Base-by-base conservation (phyloP, 2,888 invertebrate species). In the Phengaris arion region DNA sequence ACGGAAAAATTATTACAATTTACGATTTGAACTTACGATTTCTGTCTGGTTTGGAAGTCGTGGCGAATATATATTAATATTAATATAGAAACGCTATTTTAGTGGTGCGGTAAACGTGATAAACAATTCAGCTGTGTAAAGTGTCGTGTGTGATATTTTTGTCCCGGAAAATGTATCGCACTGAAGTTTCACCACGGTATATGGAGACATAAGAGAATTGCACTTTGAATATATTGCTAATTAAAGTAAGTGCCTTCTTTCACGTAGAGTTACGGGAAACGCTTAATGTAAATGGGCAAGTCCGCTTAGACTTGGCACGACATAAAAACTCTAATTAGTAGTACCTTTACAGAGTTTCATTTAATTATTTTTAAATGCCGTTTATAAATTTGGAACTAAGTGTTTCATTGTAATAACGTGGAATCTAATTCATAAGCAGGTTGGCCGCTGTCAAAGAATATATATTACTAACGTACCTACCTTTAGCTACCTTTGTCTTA, bases 171-270 rank as follows among this genome's bases (percentile, higher is more conserved):
- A 64, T 45, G 64, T 64, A 64, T 64, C 64, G 64, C 35, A 12
- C 9, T 48, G 8, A 52, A 52, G 35, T 13, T 64, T 64, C 64
- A 64, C 64, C 64, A 45, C 35, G 64, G 35, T 8, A 13, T 54
- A 54, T 22, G 59, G 22, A 64, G 45, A 64, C 64, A 64, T 13
- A 35, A 22, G 35, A 64, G 64, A 64, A 45, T 64, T 64, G 64
- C 64, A 64, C 64, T 70, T 70, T 51, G 51, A 70, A 48, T 70
- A 70, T 48, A 70, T 51, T 70, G 70, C 70, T 70, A 70, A 48
- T 70, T 70, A 70, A 70, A 70, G 51, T 70, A 70, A 70, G 70
- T 70, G 70, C 70, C 45, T 70, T 70, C 70, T 15, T 70, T 70
- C 70, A 70, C 22, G 51, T 70, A 48, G 51, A 51, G 70, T 70